Percentiles rank a stretch among this genome's conserved stretches.
Evolutionary conservation across 2,888 invertebrate species (phyloP).

Genomic region (Spilosoma lubricipeda): DNA sequence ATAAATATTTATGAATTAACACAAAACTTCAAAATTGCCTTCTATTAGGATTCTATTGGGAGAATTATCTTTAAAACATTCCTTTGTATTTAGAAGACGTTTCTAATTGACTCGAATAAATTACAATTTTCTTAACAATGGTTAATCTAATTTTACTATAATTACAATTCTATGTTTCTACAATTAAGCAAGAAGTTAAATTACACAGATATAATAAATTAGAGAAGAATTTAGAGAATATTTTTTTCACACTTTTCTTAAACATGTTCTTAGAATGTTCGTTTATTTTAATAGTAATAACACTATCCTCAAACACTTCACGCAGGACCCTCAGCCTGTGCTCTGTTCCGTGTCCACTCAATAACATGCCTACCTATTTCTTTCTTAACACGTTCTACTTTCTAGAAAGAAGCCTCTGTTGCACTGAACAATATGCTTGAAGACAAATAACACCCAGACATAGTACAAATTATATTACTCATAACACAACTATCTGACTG

Average conservation of each 20-base stretch:
- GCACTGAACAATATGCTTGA: too few species aligned
- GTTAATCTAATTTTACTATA: slow-evolving; percentile 27
- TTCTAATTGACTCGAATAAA: slow-evolving; percentile 22
- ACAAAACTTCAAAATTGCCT: not conserved
- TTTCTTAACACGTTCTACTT: too few species aligned
- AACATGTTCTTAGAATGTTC: not conserved
- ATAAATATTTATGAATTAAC: not conserved
- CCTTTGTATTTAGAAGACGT: slow-evolving; percentile 15
- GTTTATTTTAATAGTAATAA: not conserved
- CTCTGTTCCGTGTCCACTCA: too few species aligned
- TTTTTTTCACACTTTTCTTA: not conserved
- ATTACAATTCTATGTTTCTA: slow-evolving; percentile 20
- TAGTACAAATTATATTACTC: not conserved
- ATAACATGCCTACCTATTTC: too few species aligned
- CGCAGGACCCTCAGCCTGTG: too few species aligned
- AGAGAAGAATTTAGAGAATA: too few species aligned
- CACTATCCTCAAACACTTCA: not conserved
- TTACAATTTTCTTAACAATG: slow-evolving; percentile 28
- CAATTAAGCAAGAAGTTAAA: slow-evolving; percentile 25
- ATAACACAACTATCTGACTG: too few species aligned
- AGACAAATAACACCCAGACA: not conserved
- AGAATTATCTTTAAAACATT: slow-evolving; percentile 5
- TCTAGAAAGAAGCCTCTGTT: too few species aligned
- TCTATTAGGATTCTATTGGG: slow-evolving; percentile 10
- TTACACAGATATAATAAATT: slow-evolving; percentile 28